phyloP scores from a whole-genome alignment of 2,888 invertebrate genomes.

The Tholera decimalis region DNA sequence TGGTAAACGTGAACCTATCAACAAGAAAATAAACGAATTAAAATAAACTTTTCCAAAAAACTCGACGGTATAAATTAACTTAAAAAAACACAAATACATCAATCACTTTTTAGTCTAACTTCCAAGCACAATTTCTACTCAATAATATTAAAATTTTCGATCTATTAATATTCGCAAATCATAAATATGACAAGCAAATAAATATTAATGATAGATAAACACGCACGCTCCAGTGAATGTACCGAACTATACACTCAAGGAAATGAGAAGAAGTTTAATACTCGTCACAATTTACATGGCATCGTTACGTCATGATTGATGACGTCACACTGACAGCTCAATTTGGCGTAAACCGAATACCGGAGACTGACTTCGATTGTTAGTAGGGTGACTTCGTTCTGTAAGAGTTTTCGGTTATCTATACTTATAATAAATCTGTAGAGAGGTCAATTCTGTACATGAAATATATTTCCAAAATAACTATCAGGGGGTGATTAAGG shows the following conservation, averaged over 20 bases:
- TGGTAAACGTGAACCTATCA: no score
- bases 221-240: slow-evolving; percentile 47
- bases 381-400: slow-evolving; percentile 68
- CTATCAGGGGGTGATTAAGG: no score
- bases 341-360: slow-evolving; percentile 82
- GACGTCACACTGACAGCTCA: slow-evolving; percentile 78
- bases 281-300: slow-evolving; percentile 78
- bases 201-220: slow-evolving; percentile 61
- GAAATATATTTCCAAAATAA: no score
- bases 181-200: slow-evolving; percentile 46
- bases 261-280: slow-evolving; percentile 78
- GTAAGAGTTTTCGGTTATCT: no score
- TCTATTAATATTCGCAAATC: background rate
- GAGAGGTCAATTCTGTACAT: no score
- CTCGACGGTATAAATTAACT: no score
- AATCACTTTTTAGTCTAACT: background rate
- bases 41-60: no score
- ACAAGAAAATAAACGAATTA: no score
- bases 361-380: slow-evolving; percentile 66
- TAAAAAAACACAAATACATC: no score
- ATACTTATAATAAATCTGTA: no score
- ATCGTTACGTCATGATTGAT: slow-evolving; percentile 83
- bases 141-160: background rate
- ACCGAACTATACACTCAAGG: slow-evolving; percentile 70
- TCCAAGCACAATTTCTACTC: slow-evolving; percentile 1